These are phyloP conservation scores for Hypotaenidia okinawae DNA, from an alignment of 2,797 vertebrate species.

Conservation along the genomic window DNA sequence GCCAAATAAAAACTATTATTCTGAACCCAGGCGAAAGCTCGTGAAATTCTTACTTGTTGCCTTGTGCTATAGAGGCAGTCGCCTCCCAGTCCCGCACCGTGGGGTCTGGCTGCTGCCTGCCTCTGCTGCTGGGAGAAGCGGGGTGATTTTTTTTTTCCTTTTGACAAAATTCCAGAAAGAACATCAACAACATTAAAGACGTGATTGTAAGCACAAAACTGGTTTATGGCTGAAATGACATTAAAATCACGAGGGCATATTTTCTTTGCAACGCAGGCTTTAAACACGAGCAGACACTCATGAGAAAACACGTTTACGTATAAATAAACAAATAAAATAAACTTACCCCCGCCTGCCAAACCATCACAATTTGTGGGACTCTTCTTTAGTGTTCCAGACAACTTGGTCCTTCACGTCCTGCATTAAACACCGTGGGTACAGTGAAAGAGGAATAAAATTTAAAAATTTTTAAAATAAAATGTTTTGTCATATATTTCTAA, in stretches of 20 bases:
- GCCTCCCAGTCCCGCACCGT: conserved; percentile 2
- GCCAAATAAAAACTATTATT: not conserved
- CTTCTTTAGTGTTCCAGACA: conserved; percentile 67
- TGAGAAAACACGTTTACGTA: conserved; percentile 54
- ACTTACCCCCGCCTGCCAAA: conserved; percentile 78
- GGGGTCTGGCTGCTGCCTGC: conserved; percentile 19
- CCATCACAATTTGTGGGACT: conserved; percentile 68
- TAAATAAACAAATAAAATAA: conserved; percentile 38
- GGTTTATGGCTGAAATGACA: conserved; percentile 45
- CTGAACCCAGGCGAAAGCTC: not conserved
- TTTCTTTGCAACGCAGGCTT: not conserved
- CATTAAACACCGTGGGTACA: conserved; percentile 42
- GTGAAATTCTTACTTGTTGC: conserved; percentile 69
- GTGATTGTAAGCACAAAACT: not conserved
- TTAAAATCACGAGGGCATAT: conserved; percentile 37
- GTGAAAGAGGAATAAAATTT: not conserved
- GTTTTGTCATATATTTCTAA: conserved; percentile 40
- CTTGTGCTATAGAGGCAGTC: not conserved
- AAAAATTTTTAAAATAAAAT: too few species aligned
- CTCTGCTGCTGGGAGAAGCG: conserved; percentile 13
- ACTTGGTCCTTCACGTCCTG: conserved; percentile 68
- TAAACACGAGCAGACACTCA: conserved; percentile 30
- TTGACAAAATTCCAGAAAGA: conserved; percentile 47
- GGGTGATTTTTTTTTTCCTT: not conserved
- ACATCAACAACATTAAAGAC: conserved; percentile 20